A percentile compares a stretch with the other conserved stretches of the same genome.
Conservation (phyloP, 2,888 invertebrate genomes). For the Habroteleia sp. region DNA sequence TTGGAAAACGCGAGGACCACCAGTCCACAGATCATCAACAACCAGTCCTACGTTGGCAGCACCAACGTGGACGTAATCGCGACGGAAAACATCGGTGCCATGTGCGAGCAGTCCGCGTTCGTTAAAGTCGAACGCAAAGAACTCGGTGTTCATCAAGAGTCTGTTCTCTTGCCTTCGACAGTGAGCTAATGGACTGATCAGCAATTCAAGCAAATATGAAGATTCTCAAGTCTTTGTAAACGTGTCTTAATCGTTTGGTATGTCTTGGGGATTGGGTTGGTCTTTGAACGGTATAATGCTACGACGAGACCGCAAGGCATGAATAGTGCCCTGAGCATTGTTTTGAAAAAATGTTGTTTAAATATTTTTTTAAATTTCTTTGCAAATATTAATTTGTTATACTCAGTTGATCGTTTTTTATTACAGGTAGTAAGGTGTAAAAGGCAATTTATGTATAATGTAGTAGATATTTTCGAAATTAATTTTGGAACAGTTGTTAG, state of each 20-base stretch:
- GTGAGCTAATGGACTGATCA: conserved; percentile 50
- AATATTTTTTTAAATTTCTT: too few species aligned
- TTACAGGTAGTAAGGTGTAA: too few species aligned
- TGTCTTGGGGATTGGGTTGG: background rate
- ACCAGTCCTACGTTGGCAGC: conserved; percentile 14
- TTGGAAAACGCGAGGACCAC: conserved; percentile 64
- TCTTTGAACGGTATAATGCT: conserved; percentile 32
- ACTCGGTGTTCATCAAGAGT: conserved; percentile 31
- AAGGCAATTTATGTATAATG: too few species aligned
- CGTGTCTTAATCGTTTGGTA: conserved; percentile 40
- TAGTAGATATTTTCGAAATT: too few species aligned
- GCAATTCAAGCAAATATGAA: background rate
- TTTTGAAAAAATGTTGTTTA: too few species aligned
- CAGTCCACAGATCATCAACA: conserved; percentile 31
- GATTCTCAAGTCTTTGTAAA: conserved; percentile 50
- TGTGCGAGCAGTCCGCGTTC: conserved; percentile 39
- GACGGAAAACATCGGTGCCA: background rate
- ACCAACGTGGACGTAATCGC: conserved; percentile 15
- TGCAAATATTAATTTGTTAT: too few species aligned
- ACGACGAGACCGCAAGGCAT: too few species aligned
- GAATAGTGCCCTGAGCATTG: too few species aligned
- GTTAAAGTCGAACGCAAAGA: conserved; percentile 53
- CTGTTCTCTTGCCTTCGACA: conserved; percentile 42
- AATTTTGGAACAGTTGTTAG: too few species aligned
- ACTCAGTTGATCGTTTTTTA: too few species aligned